A percentile compares a stretch with the other conserved stretches of the same genome.
phyloP scores from a whole-genome alignment of 1,140 invertebrate genomes.

The Drosophila pseudoananassae region DNA sequence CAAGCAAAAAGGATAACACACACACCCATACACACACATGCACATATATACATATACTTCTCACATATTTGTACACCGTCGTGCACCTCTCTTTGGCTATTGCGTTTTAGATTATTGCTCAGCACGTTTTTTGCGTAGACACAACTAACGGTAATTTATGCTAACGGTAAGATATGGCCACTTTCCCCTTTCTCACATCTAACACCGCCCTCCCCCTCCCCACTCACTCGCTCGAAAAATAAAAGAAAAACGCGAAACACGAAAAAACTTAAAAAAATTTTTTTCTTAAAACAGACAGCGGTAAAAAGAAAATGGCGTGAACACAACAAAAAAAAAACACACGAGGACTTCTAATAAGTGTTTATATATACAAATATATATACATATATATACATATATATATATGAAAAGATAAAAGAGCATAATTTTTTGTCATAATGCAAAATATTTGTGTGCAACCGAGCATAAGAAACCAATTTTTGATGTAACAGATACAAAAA shows the following conservation, averaged over 20 bases:
- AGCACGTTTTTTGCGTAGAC: conserved; percentile 67
- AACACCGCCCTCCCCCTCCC: conserved; percentile 7
- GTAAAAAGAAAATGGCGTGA: conserved; percentile 22
- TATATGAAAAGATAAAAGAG: conserved; percentile 43
- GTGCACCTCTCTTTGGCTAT: conserved; percentile 53
- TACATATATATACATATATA: conserved; percentile 36
- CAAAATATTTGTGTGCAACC: conserved; percentile 58
- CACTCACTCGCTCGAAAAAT: conserved; percentile 7
- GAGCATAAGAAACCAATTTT: conserved; percentile 63
- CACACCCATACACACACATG: conserved; percentile 12
- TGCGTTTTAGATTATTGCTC: conserved; percentile 71
- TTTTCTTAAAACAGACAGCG: conserved; percentile 37
- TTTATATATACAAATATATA: conserved; percentile 73
- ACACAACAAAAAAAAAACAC: conserved; percentile 52
- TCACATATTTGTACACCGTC: conserved; percentile 32
- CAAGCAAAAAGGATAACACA: conserved; percentile 34
- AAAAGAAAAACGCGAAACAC: conserved; percentile 6
- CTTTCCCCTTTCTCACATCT: conserved; percentile 8
- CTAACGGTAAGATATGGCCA: conserved; percentile 53
- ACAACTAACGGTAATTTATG: conserved; percentile 54
- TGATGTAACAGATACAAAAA: conserved; percentile 67
- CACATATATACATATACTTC: conserved; percentile 55
- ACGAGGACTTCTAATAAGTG: conserved; percentile 76
- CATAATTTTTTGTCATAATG: conserved; percentile 79
- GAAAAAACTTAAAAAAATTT: conserved; percentile 29